Evolutionary conservation across 2,113 vertebrate genomes (phyloP).

Genomic region (Aplodontia rufa): DNA sequence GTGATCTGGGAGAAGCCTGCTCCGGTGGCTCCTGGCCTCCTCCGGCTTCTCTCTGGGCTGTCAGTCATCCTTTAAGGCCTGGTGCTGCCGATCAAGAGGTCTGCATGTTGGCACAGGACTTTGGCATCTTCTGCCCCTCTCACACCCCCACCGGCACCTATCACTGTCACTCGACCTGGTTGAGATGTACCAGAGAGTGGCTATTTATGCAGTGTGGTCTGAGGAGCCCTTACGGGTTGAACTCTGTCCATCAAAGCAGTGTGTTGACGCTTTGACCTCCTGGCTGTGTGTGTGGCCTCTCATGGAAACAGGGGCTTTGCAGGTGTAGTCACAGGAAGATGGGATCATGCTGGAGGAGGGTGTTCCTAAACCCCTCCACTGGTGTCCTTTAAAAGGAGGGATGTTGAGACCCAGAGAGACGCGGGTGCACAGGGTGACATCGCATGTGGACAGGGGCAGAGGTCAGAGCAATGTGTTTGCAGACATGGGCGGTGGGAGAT

Average conservation of each 20-base stretch:
- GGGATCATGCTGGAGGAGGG: background rate
- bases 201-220: background rate
- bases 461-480: fast-evolving
- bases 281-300: background rate
- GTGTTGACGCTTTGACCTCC: too few species aligned
- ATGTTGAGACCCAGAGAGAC: background rate
- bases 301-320: background rate
- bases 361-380: background rate
- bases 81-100: too few species aligned
- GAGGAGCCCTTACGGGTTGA: background rate
- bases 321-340: background rate
- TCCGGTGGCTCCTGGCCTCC: background rate
- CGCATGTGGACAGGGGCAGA: background rate
- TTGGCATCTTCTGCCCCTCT: background rate
- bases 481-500: fast-evolving
- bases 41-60: too few species aligned
- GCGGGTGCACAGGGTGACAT: fast-evolving
- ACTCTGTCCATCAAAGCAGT: too few species aligned
- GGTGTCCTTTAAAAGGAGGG: background rate
- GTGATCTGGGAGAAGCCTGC: background rate
- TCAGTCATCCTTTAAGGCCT: background rate
- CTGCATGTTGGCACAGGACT: background rate
- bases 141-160: too few species aligned
- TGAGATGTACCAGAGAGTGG: too few species aligned
- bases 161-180: background rate